phyloP scores from a whole-genome alignment of 2,113 vertebrate genomes.

The Ictidomys tridecemlineatus region DNA sequence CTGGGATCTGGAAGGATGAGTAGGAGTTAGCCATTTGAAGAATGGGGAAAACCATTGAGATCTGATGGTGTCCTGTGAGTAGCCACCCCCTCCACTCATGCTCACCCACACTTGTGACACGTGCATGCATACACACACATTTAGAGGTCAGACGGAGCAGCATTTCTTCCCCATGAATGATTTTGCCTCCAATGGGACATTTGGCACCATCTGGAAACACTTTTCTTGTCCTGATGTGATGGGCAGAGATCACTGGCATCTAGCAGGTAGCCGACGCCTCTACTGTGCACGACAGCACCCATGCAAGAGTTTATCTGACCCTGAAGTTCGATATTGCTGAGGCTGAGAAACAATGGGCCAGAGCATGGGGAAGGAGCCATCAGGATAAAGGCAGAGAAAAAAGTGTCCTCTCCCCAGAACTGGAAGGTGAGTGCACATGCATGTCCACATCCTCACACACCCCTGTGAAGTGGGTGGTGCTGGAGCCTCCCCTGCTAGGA shows the following conservation, averaged over 20 bases:
- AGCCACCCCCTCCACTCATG: too few relatives aligned
- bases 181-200: neutral
- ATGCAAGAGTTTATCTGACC: fast-evolving
- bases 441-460: fast-evolving
- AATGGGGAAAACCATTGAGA: neutral
- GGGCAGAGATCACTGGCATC: neutral
- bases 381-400: neutral
- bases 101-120: neutral
- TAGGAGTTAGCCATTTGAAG: neutral
- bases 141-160: neutral
- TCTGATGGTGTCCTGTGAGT: neutral
- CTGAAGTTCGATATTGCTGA: too few relatives aligned
- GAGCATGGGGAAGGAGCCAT: too few relatives aligned
- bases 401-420: neutral
- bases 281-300: fast-evolving
- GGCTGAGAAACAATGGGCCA: neutral
- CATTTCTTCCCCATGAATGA: neutral
- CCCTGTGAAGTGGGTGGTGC: neutral
- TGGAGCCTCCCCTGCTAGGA: fast-evolving
- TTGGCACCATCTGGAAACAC: neutral
- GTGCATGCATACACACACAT: too few relatives aligned
- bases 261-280: neutral
- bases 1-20: neutral
- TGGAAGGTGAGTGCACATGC: fast-evolving
- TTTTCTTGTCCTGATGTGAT: neutral